phyloP scores from a whole-genome alignment of 1,140 invertebrate species.

The Conopomorpha cramerella region DNA sequence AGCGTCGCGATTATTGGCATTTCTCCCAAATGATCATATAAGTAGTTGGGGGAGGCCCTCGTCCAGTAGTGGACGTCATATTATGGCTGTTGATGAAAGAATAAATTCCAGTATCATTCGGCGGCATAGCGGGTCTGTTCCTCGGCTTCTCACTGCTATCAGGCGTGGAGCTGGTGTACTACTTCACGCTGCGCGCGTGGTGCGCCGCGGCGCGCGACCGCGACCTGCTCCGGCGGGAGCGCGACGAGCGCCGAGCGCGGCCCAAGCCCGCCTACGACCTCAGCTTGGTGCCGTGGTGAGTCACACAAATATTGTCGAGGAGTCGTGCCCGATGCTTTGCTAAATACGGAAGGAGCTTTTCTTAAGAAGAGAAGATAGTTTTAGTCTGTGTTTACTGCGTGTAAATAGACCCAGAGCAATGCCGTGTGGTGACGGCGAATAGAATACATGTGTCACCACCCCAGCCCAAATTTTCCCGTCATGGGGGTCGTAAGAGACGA shows the following conservation, averaged over 20 bases:
- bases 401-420: neutral
- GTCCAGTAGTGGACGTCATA: too few species aligned
- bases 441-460: neutral
- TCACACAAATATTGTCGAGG: neutral
- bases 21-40: too few species aligned
- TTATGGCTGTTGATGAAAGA: too few species aligned
- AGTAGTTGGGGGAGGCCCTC: too few species aligned
- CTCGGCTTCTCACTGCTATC: slow-evolving; percentile 75
- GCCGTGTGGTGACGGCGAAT: neutral
- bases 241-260: slow-evolving; percentile 19
- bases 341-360: too few species aligned
- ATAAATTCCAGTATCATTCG: slow-evolving; percentile 74
- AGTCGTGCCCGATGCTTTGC: too few species aligned
- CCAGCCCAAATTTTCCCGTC: too few species aligned
- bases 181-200: slow-evolving; percentile 70
- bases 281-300: slow-evolving; percentile 39
- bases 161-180: slow-evolving; percentile 74
- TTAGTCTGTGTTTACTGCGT: neutral
- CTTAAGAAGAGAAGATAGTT: neutral
- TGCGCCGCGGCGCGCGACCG: slow-evolving; percentile 62
- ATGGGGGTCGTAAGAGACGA: too few species aligned
- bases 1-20: too few species aligned
- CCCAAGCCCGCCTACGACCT: slow-evolving; percentile 42
- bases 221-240: slow-evolving; percentile 24
- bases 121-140: slow-evolving; percentile 77